Percentiles rank a stretch among this genome's conserved stretches.
phyloP scores from a whole-genome alignment of 2,888 invertebrate genomes.

The Serrognathus titanus region DNA sequence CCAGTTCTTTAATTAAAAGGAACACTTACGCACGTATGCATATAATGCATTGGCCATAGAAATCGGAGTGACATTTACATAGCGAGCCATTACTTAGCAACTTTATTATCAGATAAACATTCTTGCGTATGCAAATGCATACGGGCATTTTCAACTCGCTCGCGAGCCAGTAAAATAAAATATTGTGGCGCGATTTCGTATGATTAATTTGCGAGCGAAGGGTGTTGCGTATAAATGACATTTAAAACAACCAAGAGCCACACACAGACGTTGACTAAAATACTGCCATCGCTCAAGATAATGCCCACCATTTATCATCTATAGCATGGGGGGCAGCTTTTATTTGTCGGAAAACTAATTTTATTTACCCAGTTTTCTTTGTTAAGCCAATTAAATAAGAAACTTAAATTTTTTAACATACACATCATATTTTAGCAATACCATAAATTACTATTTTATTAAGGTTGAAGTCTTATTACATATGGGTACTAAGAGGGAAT shows the following conservation, averaged over 20 bases:
- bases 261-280: conserved; percentile 43
- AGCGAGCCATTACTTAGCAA: conserved; percentile 16
- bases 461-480: too few species aligned
- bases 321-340: conserved; percentile 16
- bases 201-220: conserved; percentile 27
- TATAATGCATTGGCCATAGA: conserved; percentile 14
- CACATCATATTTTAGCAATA: too few species aligned
- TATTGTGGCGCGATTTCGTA: conserved; percentile 1
- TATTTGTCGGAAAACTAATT: not conserved
- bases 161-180: not conserved
- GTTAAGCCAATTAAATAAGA: not conserved
- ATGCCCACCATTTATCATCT: conserved; percentile 32
- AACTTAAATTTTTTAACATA: too few species aligned
- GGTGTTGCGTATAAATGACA: conserved; percentile 35
- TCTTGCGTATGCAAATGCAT: conserved; percentile 15
- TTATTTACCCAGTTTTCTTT: not conserved
- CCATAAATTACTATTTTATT: too few species aligned
- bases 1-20: conserved; percentile 2
- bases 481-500: too few species aligned
- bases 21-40: not conserved
- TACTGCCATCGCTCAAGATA: conserved; percentile 42
- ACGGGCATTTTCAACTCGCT: conserved; percentile 9
- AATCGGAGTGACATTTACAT: conserved; percentile 18
- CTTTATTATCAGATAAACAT: conserved; percentile 18
- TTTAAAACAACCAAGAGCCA: conserved; percentile 39